These are phyloP conservation scores for Dryas iulia DNA, from an alignment of 1,140 invertebrate species.

Conservation along the genomic window DNA sequence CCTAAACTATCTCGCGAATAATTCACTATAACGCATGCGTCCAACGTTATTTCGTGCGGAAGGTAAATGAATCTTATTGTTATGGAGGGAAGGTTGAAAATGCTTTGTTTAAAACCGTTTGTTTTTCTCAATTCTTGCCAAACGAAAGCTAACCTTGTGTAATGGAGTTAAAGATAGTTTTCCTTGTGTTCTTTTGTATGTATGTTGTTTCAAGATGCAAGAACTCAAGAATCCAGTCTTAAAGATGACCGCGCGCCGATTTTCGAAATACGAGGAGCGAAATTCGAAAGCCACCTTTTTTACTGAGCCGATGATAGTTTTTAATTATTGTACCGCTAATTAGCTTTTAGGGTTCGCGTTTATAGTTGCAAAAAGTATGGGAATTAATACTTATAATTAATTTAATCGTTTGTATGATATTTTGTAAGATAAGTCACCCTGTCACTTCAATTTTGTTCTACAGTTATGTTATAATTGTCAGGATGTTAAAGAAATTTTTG, in stretches of 20 bases:
- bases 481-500: too few relatives aligned
- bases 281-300: slow-evolving; percentile 70
- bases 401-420: not conserved
- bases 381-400: not conserved
- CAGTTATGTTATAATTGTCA: too few relatives aligned
- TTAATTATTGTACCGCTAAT: slow-evolving; percentile 74
- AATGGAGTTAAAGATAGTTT: not conserved
- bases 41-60: slow-evolving; percentile 23
- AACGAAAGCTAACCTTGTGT: not conserved
- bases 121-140: not conserved
- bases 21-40: slow-evolving; percentile 58
- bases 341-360: slow-evolving; percentile 56
- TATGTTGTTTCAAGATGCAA: slow-evolving; percentile 35
- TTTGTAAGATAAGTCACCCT: not conserved
- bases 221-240: slow-evolving; percentile 44
- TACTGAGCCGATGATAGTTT: slow-evolving; percentile 54
- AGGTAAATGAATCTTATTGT: slow-evolving; percentile 27
- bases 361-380: not conserved
- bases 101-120: not conserved
- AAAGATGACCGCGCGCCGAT: slow-evolving; percentile 71
- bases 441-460: not conserved
- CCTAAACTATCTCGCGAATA: slow-evolving; percentile 71
- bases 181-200: not conserved
- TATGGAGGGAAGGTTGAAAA: not conserved
- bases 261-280: slow-evolving; percentile 78